These are phyloP conservation scores for Echinarachnius parma DNA, from an alignment of 53 echinoderm and acorn worm genomes.

Conservation along the genomic window DNA sequence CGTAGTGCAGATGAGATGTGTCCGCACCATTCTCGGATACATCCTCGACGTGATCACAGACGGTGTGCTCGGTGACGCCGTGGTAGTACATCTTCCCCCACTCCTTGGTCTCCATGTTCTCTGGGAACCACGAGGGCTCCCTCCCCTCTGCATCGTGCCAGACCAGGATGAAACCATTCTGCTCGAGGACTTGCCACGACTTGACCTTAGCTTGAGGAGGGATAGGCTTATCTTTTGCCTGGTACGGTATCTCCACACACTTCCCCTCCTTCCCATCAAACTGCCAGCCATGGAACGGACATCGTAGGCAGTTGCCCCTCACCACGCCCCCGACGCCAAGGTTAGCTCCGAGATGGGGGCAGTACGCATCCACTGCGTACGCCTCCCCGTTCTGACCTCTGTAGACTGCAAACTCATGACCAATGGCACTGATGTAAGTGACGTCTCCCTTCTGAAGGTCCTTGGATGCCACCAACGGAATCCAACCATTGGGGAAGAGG, in stretches of 20 bases:
- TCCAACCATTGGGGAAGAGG: slow-evolving; percentile 81
- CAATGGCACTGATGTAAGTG: slow-evolving; percentile 51
- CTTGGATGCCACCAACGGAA: slow-evolving; percentile 49
- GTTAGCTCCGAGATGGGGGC: slow-evolving; percentile 96
- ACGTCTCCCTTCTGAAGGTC: slow-evolving; percentile 60
- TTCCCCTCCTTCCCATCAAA: slow-evolving; percentile 90
- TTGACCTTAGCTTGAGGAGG: slow-evolving; percentile 72
- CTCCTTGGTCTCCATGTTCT: slow-evolving; percentile 60
- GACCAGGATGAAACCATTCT: slow-evolving; percentile 75
- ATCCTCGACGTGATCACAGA: slow-evolving; percentile 90
- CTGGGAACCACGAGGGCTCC: slow-evolving; percentile 88
- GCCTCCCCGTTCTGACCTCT: slow-evolving; percentile 78
- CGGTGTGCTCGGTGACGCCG: slow-evolving; percentile 69
- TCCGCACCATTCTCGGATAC: slow-evolving; percentile 97
- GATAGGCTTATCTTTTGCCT: slow-evolving; percentile 55
- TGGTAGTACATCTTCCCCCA: slow-evolving; percentile 76
- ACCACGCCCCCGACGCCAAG: slow-evolving; percentile 85
- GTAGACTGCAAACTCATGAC: slow-evolving; percentile 77
- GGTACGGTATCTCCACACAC: slow-evolving; percentile 82
- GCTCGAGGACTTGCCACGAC: slow-evolving; percentile 71
- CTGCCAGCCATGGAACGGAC: slow-evolving; percentile 93
- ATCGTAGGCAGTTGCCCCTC: slow-evolving; percentile 77
- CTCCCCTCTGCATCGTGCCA: slow-evolving; percentile 85
- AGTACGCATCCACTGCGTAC: slow-evolving; percentile 84
- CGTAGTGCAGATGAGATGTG: slow-evolving; percentile 65